Evolutionary conservation across 2,888 invertebrate genomes (phyloP).

Genomic region (Athrips mouffetella): DNA sequence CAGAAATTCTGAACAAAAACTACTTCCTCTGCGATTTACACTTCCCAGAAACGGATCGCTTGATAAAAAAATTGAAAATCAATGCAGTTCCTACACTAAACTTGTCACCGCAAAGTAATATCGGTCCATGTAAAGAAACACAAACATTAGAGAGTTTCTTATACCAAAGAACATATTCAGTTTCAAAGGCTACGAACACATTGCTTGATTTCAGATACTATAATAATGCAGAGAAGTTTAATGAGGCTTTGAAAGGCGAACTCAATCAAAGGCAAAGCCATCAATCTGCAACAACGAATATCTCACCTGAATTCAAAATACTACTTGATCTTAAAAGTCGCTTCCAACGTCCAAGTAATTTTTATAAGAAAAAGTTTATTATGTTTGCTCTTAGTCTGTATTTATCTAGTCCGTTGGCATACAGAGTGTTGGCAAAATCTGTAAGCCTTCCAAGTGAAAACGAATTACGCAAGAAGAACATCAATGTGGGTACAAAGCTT

Average conservation of each 20-base stretch:
- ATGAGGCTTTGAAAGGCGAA: too few species aligned
- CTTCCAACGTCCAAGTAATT: conserved; percentile 8
- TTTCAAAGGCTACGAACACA: too few species aligned
- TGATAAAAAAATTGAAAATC: neutral
- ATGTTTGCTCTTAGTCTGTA: conserved; percentile 18
- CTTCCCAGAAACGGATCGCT: neutral
- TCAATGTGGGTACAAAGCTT: neutral
- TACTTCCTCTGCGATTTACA: conserved; percentile 7
- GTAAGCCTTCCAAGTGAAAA: conserved; percentile 13
- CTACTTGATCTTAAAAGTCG: neutral
- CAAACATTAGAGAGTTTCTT: conserved; percentile 6
- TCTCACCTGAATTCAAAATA: conserved; percentile 4
- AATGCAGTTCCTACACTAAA: neutral
- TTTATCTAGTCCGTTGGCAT: conserved; percentile 18
- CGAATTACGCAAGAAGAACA: neutral
- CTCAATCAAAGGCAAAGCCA: too few species aligned
- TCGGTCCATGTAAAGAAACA: neutral
- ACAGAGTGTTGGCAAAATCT: conserved; percentile 13
- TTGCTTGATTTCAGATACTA: too few species aligned
- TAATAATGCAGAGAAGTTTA: too few species aligned
- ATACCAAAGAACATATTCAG: too few species aligned
- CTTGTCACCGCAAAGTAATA: neutral
- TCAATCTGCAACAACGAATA: neutral
- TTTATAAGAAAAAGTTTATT: conserved; percentile 14
- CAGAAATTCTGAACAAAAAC: neutral